These are phyloP conservation scores for Zoanthus solanderi DNA, from an alignment of 92 coral and sea anemone genomes.

Conservation along the genomic window DNA sequence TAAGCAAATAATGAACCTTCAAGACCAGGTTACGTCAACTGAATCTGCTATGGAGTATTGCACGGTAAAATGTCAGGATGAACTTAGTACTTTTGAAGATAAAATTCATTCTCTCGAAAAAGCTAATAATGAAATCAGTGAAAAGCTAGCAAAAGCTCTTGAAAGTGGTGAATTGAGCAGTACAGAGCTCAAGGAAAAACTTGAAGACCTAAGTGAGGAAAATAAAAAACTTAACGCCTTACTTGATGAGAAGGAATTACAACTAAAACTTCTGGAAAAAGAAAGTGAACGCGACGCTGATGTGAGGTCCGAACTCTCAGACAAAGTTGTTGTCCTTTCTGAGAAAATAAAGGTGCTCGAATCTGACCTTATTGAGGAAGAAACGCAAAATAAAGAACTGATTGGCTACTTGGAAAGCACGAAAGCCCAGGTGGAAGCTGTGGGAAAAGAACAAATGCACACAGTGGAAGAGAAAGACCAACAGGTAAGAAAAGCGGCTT, in stretches of 20 bases:
- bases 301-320: conserved; percentile 21
- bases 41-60: conserved; percentile 22
- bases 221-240: not conserved
- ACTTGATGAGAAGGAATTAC: conserved; percentile 49
- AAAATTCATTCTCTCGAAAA: conserved; percentile 40
- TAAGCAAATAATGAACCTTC: conserved; percentile 16
- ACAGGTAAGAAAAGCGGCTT: not conserved
- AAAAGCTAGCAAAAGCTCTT: conserved; percentile 9
- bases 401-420: conserved; percentile 18
- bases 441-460: conserved; percentile 31
- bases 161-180: conserved; percentile 5
- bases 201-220: conserved; percentile 12
- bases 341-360: conserved; percentile 26
- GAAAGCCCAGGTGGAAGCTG: conserved; percentile 3
- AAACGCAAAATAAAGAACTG: not conserved
- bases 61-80: conserved; percentile 50
- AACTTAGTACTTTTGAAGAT: conserved; percentile 37
- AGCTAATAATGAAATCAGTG: conserved; percentile 16
- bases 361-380: not conserved
- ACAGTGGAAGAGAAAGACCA: conserved; percentile 43
- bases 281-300: conserved; percentile 15
- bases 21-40: conserved; percentile 30
- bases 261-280: conserved; percentile 27
- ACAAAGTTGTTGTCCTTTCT: conserved; percentile 21
- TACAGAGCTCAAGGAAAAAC: conserved; percentile 2